Percentiles rank a stretch among this genome's conserved stretches.
phyloP scores from a whole-genome alignment of 2,797 vertebrate genomes.

The Melanotaenia nigrans region DNA sequence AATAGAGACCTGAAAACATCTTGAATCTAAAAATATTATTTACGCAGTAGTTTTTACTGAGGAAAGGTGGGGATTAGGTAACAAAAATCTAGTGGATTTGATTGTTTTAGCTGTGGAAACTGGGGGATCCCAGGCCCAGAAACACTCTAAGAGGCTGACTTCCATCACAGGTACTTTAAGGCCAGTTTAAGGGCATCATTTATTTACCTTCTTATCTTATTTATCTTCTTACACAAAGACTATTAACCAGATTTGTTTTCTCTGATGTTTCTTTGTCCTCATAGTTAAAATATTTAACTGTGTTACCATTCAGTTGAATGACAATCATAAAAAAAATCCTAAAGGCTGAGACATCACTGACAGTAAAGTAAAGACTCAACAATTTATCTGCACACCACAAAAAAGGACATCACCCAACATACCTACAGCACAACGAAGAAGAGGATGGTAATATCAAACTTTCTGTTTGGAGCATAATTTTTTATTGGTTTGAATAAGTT shows the following conservation, averaged over 20 bases:
- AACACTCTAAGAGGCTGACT: no score
- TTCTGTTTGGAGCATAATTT: not conserved
- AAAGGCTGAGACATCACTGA: not conserved
- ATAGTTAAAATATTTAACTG: not conserved
- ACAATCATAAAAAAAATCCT: not conserved
- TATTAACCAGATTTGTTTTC: not conserved
- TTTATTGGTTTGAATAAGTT: not conserved
- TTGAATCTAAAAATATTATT: slow-evolving; percentile 26
- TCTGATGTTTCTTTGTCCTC: not conserved
- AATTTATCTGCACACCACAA: not conserved
- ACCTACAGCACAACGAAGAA: not conserved
- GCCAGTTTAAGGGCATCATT: no score
- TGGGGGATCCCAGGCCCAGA: no score
- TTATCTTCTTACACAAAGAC: not conserved
- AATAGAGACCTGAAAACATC: slow-evolving; percentile 12
- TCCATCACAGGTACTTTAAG: no score
- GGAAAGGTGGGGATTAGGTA: slow-evolving; percentile 45
- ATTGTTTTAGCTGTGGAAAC: slow-evolving; percentile 17
- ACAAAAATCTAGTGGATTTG: slow-evolving; percentile 29
- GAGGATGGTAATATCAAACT: not conserved
- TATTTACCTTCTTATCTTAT: no score
- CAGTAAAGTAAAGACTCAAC: not conserved
- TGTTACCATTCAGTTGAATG: not conserved
- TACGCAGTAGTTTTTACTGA: not conserved
- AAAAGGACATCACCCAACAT: not conserved